These are phyloP conservation scores for Chlorops oryzae DNA, from an alignment of 1,140 invertebrate genomes.

Conservation along the genomic window DNA sequence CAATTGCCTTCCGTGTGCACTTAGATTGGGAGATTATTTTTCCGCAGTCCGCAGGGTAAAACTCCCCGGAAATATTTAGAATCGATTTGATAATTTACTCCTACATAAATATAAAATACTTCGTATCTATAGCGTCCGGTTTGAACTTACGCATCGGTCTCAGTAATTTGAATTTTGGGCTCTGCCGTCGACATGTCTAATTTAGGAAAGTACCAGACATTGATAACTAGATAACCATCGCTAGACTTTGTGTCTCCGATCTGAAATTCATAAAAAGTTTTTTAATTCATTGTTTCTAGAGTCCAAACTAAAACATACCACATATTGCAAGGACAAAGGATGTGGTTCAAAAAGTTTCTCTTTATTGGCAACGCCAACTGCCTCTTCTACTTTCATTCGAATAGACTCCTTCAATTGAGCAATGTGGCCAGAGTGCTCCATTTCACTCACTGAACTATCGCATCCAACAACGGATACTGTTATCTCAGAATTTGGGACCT, in stretches of 20 bases:
- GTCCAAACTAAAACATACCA: constrained; percentile 44
- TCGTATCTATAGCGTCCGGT: no score
- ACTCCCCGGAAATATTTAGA: no score
- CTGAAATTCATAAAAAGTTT: background rate
- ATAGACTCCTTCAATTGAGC: constrained; percentile 38
- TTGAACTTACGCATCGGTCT: constrained; percentile 17
- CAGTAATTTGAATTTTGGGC: no score
- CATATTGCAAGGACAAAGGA: constrained; percentile 63
- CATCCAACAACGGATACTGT: constrained; percentile 68
- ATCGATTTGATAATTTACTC: no score
- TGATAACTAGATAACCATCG: no score
- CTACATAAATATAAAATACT: no score
- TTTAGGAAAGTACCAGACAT: no score
- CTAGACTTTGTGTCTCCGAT: background rate
- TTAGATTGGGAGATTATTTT: no score
- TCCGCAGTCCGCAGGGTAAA: no score
- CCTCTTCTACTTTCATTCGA: constrained; percentile 36
- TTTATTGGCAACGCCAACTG: constrained; percentile 49
- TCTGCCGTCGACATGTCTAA: no score
- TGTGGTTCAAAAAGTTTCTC: constrained; percentile 65
- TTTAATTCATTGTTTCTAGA: background rate
- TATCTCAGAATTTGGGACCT: constrained; percentile 61
- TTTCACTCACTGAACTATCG: constrained; percentile 70
- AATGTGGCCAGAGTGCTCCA: constrained; percentile 50
- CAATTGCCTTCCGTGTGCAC: no score